Evolutionary conservation across 2,888 invertebrate genomes (phyloP), one percentile per base, ranked within the genome.

Genomic region (Mythimna loreyi): DNA sequence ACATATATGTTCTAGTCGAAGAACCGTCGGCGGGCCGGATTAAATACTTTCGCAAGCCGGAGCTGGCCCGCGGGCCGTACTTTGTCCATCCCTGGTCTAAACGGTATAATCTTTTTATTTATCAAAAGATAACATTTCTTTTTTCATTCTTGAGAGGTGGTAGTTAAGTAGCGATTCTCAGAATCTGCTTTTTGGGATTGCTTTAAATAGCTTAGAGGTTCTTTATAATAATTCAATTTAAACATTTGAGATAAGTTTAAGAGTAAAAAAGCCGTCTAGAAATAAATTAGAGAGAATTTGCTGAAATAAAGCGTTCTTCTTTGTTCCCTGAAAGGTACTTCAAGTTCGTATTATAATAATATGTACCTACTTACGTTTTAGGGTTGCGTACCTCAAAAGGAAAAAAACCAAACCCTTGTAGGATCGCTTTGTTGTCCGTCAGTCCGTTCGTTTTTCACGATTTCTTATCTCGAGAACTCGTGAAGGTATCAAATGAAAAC

Each of bases 91-190:
- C 13, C 36, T n/a, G 16, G 21, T n/a, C 52, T 13, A 53, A 67
- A 78, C 66, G 64, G 23, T 58, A 21, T 61, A 55, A 78, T 70
- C 43, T 69, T 71, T 71, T 43, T 66, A 52, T 59, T 33, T 47
- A 28, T 16, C 23, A 36, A 21, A 43, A 40, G n/a, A 33, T 43
- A 40, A 16, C 16, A 40, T 33, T 43, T 13, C n/a, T 28, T 40
- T 6, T n/a, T 30, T n/a, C n/a, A 45, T 36, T 23, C 11, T 5
- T 16, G 7, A 33, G 4, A 43, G 13, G 7, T 23, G 8, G 28
- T n/a, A 8, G 1, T 25, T 43, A 28, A 11, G 25, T 30, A 25
- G 3, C 63, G 0, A 40, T 65, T 71, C 43, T 21, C 2, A 50
- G 49, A 74, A 65, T n/a, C 1, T 13, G 16, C 11, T 59, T 59